Evolutionary conservation across 2,888 invertebrate genomes (phyloP), one percentile per base, ranked within the genome.

Genomic region (Cosmorhoe ocellata): DNA sequence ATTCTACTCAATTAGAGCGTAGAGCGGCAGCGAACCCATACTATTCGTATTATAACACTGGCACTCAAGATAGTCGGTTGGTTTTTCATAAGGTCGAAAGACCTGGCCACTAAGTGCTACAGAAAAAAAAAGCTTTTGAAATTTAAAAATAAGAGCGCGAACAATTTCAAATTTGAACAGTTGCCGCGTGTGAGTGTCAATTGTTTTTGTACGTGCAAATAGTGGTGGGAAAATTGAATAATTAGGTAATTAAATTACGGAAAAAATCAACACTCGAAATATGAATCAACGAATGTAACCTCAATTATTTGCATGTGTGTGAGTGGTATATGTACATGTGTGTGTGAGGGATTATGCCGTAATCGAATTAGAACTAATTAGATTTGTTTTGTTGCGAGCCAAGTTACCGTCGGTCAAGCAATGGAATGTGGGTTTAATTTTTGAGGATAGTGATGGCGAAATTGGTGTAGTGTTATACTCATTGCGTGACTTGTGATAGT

Each of bases 301-400:
- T 50, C 33, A 43, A 43, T 54, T 39, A 12, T 32, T 22, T 14
- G 43, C 56, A 47, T 45, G 55, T 61, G 55, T 61, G 52, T 36
- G 55, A 18, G 34, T 27, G 44, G 42, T 45, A 53, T 27, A 42
- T 59, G 49, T 57, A 13, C 26, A 24, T 56, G 63, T 63, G 66
- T 70, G 63, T 63, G 66, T 69, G 68, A 63, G 63, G 69, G 73
- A 71, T 84, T 81, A 71, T 73, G 66, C 60, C 64, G 73, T 89
- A 89, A 89, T 89, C 76, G 76, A 86, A 87, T 89, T 89, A 89
- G 76, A 54, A 49, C 45, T 89, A 89, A 89, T 89, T 85, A 68
- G 83, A 86, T 89, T 88, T 86, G 75, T 76, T 71, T 70, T 56
- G 67, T 74, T 69, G 67, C 57, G 63, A 59, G 51, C 64, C 57